Evolutionary conservation across 2,797 vertebrate species (phyloP).

Genomic region (Platyrinchus mystaceus): DNA sequence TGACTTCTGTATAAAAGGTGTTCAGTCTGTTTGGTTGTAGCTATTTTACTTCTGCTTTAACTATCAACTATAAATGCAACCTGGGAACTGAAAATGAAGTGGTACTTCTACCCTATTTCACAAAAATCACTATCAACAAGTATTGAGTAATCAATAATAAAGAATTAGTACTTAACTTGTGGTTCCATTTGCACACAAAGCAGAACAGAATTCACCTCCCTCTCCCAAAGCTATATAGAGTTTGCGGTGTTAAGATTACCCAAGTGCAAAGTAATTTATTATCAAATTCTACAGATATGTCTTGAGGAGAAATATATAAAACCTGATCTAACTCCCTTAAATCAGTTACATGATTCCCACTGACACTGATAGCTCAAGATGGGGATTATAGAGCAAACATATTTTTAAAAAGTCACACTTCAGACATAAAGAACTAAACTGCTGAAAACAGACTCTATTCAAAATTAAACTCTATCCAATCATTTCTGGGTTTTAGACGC

Average conservation of each 20-base stretch:
- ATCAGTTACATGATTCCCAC: neutral
- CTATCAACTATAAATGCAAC: neutral
- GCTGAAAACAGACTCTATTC: neutral
- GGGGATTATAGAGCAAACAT: neutral
- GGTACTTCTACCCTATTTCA: neutral
- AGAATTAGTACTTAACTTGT: slow-evolving; percentile 23
- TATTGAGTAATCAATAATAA: slow-evolving; percentile 44
- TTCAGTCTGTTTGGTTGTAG: neutral
- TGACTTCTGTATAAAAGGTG: neutral
- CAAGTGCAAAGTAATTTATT: slow-evolving; percentile 37
- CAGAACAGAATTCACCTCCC: slow-evolving; percentile 6
- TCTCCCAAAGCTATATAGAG: neutral
- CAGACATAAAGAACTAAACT: neutral
- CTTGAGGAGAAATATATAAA: neutral
- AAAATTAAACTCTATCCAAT: neutral
- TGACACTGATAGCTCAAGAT: neutral
- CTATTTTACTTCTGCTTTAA: neutral
- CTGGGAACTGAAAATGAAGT: neutral
- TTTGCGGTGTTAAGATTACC: neutral
- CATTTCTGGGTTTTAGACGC: neutral
- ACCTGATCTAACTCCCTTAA: neutral
- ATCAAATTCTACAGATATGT: neutral
- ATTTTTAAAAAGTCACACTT: neutral
- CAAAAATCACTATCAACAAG: neutral
- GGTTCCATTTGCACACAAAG: slow-evolving; percentile 4